Evolutionary conservation across 2,888 invertebrate species (phyloP).

Genomic region (Schizotus pectinicornis): DNA sequence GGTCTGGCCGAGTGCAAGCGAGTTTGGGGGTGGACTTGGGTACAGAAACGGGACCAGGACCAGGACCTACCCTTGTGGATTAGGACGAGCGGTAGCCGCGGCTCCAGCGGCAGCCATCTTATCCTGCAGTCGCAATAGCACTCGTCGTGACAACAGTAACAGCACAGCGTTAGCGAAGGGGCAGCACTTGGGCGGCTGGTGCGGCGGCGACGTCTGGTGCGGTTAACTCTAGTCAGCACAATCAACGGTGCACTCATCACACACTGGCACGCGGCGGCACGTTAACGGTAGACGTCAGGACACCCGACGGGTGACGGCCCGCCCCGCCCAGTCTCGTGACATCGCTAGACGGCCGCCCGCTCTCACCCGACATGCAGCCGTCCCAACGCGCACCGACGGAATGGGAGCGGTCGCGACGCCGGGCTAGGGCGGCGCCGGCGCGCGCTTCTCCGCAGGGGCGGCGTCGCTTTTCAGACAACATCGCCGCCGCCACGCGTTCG

Average conservation of each 20-base stretch:
- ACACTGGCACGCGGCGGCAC: constrained; percentile 41
- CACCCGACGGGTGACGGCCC: constrained; percentile 53
- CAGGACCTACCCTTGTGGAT: constrained; percentile 50
- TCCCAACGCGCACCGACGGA: constrained; percentile 63
- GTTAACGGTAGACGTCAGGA: constrained; percentile 51
- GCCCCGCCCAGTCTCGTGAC: constrained; percentile 58
- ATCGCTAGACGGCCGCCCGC: constrained; percentile 57
- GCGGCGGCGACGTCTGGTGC: constrained; percentile 29
- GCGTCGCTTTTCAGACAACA: constrained; percentile 28
- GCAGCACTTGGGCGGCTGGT: constrained; percentile 12
- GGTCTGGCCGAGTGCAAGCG: background rate
- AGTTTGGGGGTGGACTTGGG: background rate
- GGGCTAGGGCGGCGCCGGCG: constrained; percentile 51
- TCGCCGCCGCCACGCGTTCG: background rate
- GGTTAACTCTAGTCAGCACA: constrained; percentile 43
- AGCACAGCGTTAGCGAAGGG: constrained; percentile 17
- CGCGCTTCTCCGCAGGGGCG: constrained; percentile 37
- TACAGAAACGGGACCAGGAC: background rate
- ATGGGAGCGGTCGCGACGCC: constrained; percentile 63
- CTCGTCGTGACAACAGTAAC: constrained; percentile 1
- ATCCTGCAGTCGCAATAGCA: constrained; percentile 35
- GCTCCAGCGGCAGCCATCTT: constrained; percentile 55
- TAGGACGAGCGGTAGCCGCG: constrained; percentile 43
- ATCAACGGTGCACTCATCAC: constrained; percentile 50
- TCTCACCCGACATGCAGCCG: constrained; percentile 57